Conservation (phyloP, 2,113 vertebrate genomes). For the Mus pahari region DNA sequence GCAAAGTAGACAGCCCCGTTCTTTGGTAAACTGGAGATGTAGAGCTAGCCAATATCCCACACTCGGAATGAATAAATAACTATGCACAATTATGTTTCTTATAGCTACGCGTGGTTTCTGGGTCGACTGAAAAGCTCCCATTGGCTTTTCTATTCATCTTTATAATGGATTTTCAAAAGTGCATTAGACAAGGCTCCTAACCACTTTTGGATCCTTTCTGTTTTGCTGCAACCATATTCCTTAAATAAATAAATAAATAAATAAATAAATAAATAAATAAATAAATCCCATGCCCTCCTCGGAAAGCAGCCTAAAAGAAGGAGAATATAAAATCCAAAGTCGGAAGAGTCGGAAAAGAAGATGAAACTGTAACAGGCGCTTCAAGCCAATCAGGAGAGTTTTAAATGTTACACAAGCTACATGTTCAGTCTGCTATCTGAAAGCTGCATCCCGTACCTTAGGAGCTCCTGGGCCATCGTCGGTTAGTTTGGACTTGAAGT, state of each 20-base stretch:
- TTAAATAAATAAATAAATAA: conserved; percentile 67
- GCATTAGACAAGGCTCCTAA: conserved; percentile 88
- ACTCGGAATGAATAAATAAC: conserved; percentile 89
- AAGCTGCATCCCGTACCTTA: conserved; percentile 48
- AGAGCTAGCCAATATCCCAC: conserved; percentile 87
- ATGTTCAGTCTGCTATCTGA: conserved; percentile 67
- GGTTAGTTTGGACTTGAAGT: conserved; percentile 81
- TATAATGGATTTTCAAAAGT: conserved; percentile 89
- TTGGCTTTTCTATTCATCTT: conserved; percentile 90
- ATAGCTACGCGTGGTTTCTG: conserved; percentile 88
- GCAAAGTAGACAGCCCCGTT: conserved; percentile 93
- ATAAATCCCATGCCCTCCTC: conserved; percentile 73
- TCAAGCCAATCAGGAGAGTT: conserved; percentile 83
- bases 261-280: conserved; percentile 27
- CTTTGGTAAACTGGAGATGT: conserved; percentile 94
- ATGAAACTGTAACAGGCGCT: conserved; percentile 85
- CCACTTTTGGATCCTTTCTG: conserved; percentile 88
- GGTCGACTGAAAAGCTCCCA: conserved; percentile 84
- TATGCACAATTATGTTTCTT: conserved; percentile 95
- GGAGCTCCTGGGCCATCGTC: conserved; percentile 73
- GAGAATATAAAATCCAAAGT: conserved; percentile 85
- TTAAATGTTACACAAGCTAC: conserved; percentile 39
- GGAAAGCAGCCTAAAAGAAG: conserved; percentile 83
- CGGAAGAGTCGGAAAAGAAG: conserved; percentile 78
- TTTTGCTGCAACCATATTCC: conserved; percentile 88